Evolutionary conservation across 2,888 invertebrate genomes (phyloP).

Genomic region (Ecliptopera silaceata): DNA sequence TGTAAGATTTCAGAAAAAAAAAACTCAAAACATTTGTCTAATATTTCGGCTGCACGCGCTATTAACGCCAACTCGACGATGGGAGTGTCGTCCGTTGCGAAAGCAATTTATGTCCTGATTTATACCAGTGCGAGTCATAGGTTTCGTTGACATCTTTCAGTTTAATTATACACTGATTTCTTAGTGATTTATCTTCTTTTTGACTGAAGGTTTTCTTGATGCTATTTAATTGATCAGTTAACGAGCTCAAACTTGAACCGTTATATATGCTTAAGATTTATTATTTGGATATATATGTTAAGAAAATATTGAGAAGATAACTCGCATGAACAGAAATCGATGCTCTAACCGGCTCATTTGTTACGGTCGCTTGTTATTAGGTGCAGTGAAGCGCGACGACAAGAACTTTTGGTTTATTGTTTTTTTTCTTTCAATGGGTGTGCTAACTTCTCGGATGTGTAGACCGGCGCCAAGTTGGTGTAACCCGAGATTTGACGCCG

Average conservation of each 20-base stretch:
- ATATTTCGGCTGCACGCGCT: constrained; percentile 79
- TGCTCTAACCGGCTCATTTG: constrained; percentile 54
- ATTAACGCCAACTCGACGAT: constrained; percentile 77
- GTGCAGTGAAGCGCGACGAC: constrained; percentile 66
- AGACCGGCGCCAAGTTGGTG: constrained; percentile 72
- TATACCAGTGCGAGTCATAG: constrained; percentile 67
- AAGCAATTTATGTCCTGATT: constrained; percentile 79
- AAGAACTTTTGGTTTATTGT: constrained; percentile 62
- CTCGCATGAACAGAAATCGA: constrained; percentile 31
- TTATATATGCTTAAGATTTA: background rate
- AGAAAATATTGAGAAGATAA: background rate
- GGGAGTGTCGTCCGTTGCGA: constrained; percentile 77
- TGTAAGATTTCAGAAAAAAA: constrained; percentile 70
- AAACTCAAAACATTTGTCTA: constrained; percentile 67
- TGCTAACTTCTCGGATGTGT: constrained; percentile 69
- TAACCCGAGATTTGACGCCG: constrained; percentile 76
- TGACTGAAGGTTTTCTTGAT: constrained; percentile 40
- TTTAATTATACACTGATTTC: constrained; percentile 73
- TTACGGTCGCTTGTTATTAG: constrained; percentile 68
- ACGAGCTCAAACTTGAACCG: constrained; percentile 11
- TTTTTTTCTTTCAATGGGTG: constrained; percentile 64
- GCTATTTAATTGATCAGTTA: constrained; percentile 42
- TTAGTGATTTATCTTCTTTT: constrained; percentile 63
- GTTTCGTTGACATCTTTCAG: constrained; percentile 68
- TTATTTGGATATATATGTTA: background rate